Base-by-base conservation (phyloP, 37 sponge, comb jelly and placozoan species). In the Geodia barretti region DNA sequence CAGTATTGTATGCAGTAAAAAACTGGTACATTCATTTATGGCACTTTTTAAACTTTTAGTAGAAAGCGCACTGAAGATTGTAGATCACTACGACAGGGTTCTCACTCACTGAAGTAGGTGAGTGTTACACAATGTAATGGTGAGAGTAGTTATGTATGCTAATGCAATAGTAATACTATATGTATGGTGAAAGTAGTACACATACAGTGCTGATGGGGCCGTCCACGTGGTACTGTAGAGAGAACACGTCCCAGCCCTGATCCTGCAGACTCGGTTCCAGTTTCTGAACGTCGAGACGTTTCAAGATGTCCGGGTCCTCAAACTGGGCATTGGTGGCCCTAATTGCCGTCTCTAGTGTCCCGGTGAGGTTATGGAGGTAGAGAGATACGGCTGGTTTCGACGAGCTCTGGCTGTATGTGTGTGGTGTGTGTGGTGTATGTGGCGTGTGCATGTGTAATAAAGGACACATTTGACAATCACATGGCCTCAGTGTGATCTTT, bases 271-370 rank as follows among this genome's bases (percentile, higher is more conserved):
- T 84, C 3, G 90, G 89, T 78, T 96, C 95, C 40, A 99, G 67
- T 64, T 89, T 88, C 24, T 79, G 75, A 25, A 99, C 95, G 67
- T 96, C 97, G 66, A 99, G 90, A 33, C 97, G 92, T 19, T 92
- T 41, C 31, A 99, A 75, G 28, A 94, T 87, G 77, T 99, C 97
- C 4, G 70, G 24, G 17, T 86, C 68, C 25, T 99, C 97, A 82
- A 81, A 99, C 79, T 96, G 96, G 19, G 99, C 99, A 88, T 96
- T 99, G 76, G 99, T 99, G 38, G 99, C 93, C 31, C 97, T 73
- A 0, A 97, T 71, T 41, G 99, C 97, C 2, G 89, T 75, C 85
- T 96, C 93, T 68, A 94, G 86, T 1, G 85, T 84, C 5, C 93
- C 92, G 26, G 93, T 92, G 72, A 97, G 73, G 79, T 97, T 97